Evolutionary conservation across 2,888 invertebrate genomes (phyloP), one percentile per base, ranked within the genome.

Genomic region (Macrosoma leucophasiata): DNA sequence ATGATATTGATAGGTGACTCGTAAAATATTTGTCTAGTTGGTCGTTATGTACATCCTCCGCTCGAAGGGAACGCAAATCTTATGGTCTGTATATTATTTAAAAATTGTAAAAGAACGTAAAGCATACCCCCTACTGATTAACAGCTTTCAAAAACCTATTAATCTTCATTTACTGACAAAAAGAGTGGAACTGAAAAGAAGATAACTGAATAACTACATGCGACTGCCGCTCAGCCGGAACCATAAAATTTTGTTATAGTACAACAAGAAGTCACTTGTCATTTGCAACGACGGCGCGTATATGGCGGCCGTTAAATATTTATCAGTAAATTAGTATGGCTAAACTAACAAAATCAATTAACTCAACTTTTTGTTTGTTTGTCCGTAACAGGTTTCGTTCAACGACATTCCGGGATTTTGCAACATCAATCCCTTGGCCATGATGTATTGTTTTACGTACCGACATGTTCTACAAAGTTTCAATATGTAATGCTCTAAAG

Each of bases 301-400:
- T 70, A 72, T 56, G 64, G 62, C 43, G 42, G 46, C 58, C 62
- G 59, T 62, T 77, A 58, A 73, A 77, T 77, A 78, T 77, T 77
- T 68, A 78, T 73, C 65, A 72, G 62, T 55, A 64, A 77, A 78
- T 77, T 76, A 74, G 74, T 77, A 76, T 74, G 71, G 65, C 65
- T 67, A 77, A 77, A 69, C 68, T 69, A 74, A 72, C 66, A 58
- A 77, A 78, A 74, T 75, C 76, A 76, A 77, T 78, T 77, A 75
- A 68, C 54, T 63, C 45, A 50, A 55, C 62, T 72, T 69, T 76
- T 74, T 62, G 52, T 50, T 33, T 37, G 48, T 76, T 74, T 62
- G 52, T 50, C 33, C 36, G 48, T 54, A 62, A 67, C 71, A 46
- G 61, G 69, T 67, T 69, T 60, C 51, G 57, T 59, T 54, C 55